phyloP scores from a whole-genome alignment of 64 coral and sea anemone species.

The Stichodactyla mertensii region DNA sequence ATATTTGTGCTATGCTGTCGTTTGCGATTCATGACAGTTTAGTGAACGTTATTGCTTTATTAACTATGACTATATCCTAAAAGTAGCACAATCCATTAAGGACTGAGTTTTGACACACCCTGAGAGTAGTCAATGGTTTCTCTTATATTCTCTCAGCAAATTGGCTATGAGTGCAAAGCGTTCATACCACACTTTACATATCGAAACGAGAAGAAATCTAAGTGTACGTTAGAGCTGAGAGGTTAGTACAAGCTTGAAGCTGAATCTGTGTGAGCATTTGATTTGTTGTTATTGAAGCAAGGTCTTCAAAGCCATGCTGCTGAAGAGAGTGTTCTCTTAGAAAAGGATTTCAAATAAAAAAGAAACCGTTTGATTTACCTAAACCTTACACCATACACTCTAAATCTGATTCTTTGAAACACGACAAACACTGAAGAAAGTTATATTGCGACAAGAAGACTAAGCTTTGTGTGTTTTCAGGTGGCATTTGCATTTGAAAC shows the following conservation, averaged over 20 bases:
- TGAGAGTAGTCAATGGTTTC: neutral
- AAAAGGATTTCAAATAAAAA: neutral
- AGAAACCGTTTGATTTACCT: neutral
- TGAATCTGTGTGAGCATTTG: neutral
- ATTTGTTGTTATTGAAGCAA: neutral
- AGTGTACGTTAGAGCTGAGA: neutral
- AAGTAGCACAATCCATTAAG: neutral
- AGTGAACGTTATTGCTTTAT: conserved; percentile 2
- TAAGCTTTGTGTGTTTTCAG: neutral
- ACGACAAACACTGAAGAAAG: neutral
- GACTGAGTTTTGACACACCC: conserved; percentile 2
- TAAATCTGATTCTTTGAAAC: neutral
- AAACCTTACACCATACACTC: neutral
- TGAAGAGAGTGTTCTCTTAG: neutral
- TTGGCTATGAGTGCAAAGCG: neutral
- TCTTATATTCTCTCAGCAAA: neutral
- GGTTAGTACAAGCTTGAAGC: neutral
- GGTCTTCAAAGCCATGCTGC: neutral
- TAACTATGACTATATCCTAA: neutral
- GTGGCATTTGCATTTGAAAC: conserved; percentile 4
- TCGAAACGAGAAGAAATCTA: neutral
- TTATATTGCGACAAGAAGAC: neutral
- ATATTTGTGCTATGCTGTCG: neutral
- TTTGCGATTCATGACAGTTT: neutral
- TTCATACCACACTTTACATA: neutral